Evolutionary conservation across 2,113 vertebrate genomes (phyloP), one percentile per base, ranked within the genome.

Genomic region (Microcebus ravelobensis): DNA sequence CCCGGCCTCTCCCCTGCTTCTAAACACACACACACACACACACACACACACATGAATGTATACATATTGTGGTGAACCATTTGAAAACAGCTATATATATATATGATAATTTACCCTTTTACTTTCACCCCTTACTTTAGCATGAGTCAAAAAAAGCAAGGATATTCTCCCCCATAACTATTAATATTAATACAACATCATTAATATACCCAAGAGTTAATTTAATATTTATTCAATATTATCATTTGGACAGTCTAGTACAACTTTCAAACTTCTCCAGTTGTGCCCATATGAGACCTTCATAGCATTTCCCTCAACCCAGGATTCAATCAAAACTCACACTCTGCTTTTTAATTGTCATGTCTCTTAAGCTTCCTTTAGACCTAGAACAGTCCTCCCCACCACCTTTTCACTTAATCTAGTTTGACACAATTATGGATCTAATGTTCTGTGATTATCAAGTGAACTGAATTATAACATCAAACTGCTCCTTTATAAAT

Each of bases 171-270:
- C 81, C 39, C 12, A 82, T 27, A 70, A 90, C 25, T 21, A 50
- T 6, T 57, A 21, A 57, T 25, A 57, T 6, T 57, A 57, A 57
- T 57, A 57, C 1, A 36, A 5, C 25, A 59, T 45, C 13, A 48
- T 13, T 76, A 48, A 55, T 13, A 74, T 1, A 27, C 3, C 10
- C 27, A 92, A 85, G 6, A 29, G 39, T 65, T 88, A 71, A 71
- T 71, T 88, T 77, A 70, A 81, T 50, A 71, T 73, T 65, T 83
- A 71, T 15, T 93, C 50, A 97, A 68, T 27, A 50, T 52, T 68
- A 82, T 23, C 39, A 71, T 55, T 20, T 85, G 65, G 45, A 31
- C 13, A 74, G 23, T 63, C 31, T 25, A 61, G 25, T 27, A 57
- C 39, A 67, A 67, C 34, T 71, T 88, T 87, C 36, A 68, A 45